phyloP scores from a whole-genome alignment of 35 echinoderm and acorn worm genomes.

The Heliocidaris tuberculata region DNA sequence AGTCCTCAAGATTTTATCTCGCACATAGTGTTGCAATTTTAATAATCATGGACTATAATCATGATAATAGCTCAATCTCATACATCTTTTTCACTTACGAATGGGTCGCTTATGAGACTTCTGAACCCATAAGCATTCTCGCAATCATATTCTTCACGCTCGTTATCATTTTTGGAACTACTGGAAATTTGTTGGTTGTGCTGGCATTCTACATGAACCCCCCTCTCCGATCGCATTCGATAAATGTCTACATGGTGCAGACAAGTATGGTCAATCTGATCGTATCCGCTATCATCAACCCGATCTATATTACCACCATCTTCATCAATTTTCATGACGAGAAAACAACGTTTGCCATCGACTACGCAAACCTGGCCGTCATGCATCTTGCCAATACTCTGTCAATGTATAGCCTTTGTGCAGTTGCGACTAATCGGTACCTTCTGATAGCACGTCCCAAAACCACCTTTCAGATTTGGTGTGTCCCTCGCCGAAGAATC shows the following conservation, averaged over 20 bases:
- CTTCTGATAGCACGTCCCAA: background rate
- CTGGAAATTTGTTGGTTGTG: background rate
- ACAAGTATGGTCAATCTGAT: background rate
- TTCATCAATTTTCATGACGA: background rate
- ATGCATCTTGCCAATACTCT: background rate
- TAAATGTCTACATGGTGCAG: background rate
- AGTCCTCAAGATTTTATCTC: no score
- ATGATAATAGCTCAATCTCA: background rate
- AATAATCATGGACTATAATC: background rate
- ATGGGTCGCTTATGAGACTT: background rate
- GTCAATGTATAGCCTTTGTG: conserved; percentile 34
- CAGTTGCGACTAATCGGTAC: conserved; percentile 17
- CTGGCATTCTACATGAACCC: background rate
- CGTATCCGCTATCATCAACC: background rate
- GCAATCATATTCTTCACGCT: background rate
- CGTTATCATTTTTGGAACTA: background rate
- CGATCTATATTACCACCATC: background rate
- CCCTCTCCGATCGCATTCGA: background rate
- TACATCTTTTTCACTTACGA: background rate
- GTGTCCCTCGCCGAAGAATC: background rate
- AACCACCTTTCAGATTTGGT: background rate
- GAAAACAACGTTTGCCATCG: background rate
- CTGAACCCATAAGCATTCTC: background rate
- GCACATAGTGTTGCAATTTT: background rate
- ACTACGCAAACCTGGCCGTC: background rate